These are phyloP conservation scores for Dryobates pubescens DNA, from an alignment of 2,797 vertebrate species.

Conservation along the genomic window DNA sequence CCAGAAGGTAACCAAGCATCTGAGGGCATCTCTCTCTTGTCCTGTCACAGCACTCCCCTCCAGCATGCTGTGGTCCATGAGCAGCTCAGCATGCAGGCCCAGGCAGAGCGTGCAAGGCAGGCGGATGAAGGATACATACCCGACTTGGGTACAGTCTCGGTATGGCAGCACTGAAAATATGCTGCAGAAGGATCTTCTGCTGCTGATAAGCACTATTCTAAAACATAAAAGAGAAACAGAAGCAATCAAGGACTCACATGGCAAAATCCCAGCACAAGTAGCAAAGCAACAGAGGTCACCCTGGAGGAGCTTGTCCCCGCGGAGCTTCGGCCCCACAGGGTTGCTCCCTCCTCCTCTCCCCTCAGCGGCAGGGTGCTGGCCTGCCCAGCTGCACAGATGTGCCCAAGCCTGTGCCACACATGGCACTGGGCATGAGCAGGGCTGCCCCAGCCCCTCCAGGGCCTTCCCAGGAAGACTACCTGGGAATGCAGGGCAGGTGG, in stretches of 20 bases:
- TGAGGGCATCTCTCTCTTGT: not conserved
- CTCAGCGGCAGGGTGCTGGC: not conserved
- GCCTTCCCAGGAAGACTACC: not conserved
- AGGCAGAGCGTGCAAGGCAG: slow-evolving; percentile 52
- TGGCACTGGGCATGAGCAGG: not conserved
- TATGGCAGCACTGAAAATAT: slow-evolving; percentile 99
- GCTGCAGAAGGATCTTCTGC: slow-evolving; percentile 99
- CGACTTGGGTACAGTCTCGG: slow-evolving; percentile 96
- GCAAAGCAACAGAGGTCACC: slow-evolving; percentile 33
- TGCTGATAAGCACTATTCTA: slow-evolving; percentile 99
- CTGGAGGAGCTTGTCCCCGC: not conserved
- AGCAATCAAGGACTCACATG: slow-evolving; percentile 76
- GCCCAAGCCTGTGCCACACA: not conserved
- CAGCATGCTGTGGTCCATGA: not conserved
- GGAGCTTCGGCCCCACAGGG: not conserved
- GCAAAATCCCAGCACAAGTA: slow-evolving; percentile 50
- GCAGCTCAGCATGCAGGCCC: slow-evolving; percentile 55
- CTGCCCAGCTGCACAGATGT: not conserved
- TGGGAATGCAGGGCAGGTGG: not conserved
- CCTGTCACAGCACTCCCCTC: slow-evolving; percentile 18
- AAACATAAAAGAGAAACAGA: slow-evolving; percentile 83
- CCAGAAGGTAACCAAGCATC: not conserved
- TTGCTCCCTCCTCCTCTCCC: not conserved
- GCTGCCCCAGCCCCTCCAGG: not conserved
- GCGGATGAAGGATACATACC: slow-evolving; percentile 89